Base-by-base conservation (phyloP, 2,797 vertebrate genomes). In the Onychomys torridus region DNA sequence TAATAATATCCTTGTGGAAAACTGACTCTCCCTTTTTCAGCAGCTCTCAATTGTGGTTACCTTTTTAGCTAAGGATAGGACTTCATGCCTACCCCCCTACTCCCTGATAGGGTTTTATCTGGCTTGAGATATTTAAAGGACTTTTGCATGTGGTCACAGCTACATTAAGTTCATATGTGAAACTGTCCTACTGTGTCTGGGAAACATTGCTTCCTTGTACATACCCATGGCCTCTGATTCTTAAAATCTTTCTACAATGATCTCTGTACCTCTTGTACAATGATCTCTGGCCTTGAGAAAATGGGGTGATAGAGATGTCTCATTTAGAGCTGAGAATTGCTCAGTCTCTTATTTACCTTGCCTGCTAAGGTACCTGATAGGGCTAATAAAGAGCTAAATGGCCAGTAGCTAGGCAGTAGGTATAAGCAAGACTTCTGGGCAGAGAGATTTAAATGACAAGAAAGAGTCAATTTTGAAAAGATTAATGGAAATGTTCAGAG, bases 361-460 rank as follows among this genome's bases (percentile, higher is more conserved):
- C 63, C 11, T 32, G 27, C 63, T 67, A 67, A 67, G 13, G 29
- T 32, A 67, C 29, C 29, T 67, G 12, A 67, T 67, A 16, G 29
- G 5, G 1, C 65, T 34, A 67, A 67, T 14, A 67, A 67, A 67
- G 34, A 67, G 4, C 5, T 67, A 34, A 67, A 16, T 34, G 65
- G 4, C 29, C 29, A 67, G 5, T 67, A 34, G 12, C 61, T 34
- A 67, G 29, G 5, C 65, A 32, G 13, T 1, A 34, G 63, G 12
- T 65, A 65, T 12, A 32, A 13, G 65, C 13, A 16, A 32, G 29
- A 34, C 65, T 73, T 73, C 9, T 19, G 17, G 9, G 37, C 19
- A 40, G 19, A 73, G 21, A 73, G 27, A 79, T 89, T 71, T 92
- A 77, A 94, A 92, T 87, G 49, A 75, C 49, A 92, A 81, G 65